phyloP scores from a whole-genome alignment of 2,888 invertebrate species.

The Eilema griseolum region DNA sequence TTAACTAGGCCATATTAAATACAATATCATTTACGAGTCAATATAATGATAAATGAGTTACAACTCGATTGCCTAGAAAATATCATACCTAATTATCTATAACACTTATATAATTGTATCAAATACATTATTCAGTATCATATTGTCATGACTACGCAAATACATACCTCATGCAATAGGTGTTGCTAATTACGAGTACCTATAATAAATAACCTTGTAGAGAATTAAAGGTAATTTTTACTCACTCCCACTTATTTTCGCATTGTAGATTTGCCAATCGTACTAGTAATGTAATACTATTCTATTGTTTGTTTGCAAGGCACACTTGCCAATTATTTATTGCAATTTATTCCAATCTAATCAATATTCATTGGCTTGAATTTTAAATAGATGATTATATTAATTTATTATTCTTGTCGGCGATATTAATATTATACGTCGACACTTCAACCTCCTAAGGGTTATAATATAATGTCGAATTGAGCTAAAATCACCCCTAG shows the following conservation, averaged over 20 bases:
- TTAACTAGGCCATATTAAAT: background rate
- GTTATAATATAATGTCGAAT: background rate
- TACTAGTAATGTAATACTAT: conserved; percentile 11
- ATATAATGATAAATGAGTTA: background rate
- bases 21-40: background rate
- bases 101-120: background rate
- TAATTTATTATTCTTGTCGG: background rate
- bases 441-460: background rate
- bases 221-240: conserved; percentile 7
- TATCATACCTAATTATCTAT: background rate
- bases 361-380: background rate
- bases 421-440: background rate
- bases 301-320: conserved; percentile 13
- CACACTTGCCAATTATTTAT: conserved; percentile 7
- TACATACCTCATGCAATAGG: background rate
- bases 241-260: conserved; percentile 13
- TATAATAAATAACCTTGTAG: conserved; percentile 7
- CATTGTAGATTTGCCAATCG: conserved; percentile 11
- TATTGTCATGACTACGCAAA: conserved; percentile 13
- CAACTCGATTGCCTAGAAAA: background rate
- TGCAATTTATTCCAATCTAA: background rate
- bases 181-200: conserved; percentile 4
- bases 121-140: background rate
- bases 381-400: conserved; percentile 8
- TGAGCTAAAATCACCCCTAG: background rate